Evolutionary conservation across 1,140 invertebrate genomes (phyloP).

Genomic region (Charaxes varanes): DNA sequence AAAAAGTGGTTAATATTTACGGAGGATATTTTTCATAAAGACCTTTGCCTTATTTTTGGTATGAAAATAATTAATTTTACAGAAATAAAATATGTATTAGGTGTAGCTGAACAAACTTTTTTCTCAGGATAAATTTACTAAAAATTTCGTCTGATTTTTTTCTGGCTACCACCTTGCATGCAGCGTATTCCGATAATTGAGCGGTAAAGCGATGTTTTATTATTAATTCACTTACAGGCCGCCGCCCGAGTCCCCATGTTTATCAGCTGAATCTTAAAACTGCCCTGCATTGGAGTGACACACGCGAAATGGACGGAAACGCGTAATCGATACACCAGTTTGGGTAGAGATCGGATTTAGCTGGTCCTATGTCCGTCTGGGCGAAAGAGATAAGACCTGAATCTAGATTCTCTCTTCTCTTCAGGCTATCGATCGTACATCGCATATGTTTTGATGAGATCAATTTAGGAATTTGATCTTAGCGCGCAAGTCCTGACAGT

Average conservation of each 20-base stretch:
- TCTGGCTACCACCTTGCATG: too few relatives aligned
- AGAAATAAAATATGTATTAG: too few relatives aligned
- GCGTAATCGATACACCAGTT: slow-evolving; percentile 54
- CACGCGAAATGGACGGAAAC: slow-evolving; percentile 39
- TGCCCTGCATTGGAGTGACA: slow-evolving; percentile 70
- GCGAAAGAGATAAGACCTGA: slow-evolving; percentile 68
- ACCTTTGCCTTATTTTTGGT: too few relatives aligned
- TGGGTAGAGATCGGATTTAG: slow-evolving; percentile 35
- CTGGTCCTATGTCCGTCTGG: slow-evolving; percentile 25
- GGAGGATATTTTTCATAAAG: too few relatives aligned
- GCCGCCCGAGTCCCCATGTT: slow-evolving; percentile 84
- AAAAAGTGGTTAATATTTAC: too few relatives aligned
- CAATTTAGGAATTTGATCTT: slow-evolving; percentile 30
- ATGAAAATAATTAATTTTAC: too few relatives aligned
- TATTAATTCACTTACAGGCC: slow-evolving; percentile 77
- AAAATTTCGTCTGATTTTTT: too few relatives aligned
- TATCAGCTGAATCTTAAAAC: slow-evolving; percentile 79
- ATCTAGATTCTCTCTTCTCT: slow-evolving; percentile 65
- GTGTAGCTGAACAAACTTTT: too few relatives aligned
- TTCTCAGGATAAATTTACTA: too few relatives aligned
- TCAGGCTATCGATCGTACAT: slow-evolving; percentile 56
- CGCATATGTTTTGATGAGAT: slow-evolving; percentile 20
- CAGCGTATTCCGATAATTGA: slow-evolving; percentile 25
- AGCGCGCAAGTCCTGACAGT: slow-evolving; percentile 23
- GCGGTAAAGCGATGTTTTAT: slow-evolving; percentile 28